A percentile compares a stretch with the other conserved stretches of the same genome.
Conservation (phyloP, 2,797 vertebrate genomes). For the Oreochromis grahami region DNA sequence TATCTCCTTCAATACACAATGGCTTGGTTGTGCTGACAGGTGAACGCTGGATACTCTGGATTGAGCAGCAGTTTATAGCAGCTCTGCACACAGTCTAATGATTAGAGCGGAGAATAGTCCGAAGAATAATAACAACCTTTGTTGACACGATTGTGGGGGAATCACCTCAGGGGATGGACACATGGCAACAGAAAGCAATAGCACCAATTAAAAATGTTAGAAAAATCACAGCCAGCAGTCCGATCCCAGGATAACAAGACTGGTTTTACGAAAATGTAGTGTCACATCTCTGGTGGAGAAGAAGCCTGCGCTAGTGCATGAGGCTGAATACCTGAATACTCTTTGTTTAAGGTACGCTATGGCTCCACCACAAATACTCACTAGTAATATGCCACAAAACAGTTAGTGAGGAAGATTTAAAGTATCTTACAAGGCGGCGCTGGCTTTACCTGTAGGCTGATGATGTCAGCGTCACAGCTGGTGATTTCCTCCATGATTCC, state of each 20-base stretch:
- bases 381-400: accelerated
- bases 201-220: accelerated
- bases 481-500: conserved; percentile 99
- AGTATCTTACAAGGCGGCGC: accelerated
- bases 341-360: accelerated
- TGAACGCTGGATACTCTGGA: background rate
- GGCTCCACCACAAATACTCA: background rate
- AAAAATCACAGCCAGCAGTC: background rate
- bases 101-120: background rate
- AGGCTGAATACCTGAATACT: background rate
- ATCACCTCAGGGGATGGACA: background rate
- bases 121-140: background rate
- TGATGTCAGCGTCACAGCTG: conserved; percentile 95
- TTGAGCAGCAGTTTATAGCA: background rate
- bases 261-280: no score
- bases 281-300: no score
- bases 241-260: no score
- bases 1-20: background rate
- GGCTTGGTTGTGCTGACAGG: background rate
- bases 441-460: conserved; percentile 92
- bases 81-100: background rate
- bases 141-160: background rate
- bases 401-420: background rate
- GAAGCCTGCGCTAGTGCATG: background rate
- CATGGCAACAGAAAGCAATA: background rate